Evolutionary conservation across 2,797 vertebrate genomes (phyloP), one percentile per base, ranked within the genome.

Genomic region (Gorsachius magnificus): DNA sequence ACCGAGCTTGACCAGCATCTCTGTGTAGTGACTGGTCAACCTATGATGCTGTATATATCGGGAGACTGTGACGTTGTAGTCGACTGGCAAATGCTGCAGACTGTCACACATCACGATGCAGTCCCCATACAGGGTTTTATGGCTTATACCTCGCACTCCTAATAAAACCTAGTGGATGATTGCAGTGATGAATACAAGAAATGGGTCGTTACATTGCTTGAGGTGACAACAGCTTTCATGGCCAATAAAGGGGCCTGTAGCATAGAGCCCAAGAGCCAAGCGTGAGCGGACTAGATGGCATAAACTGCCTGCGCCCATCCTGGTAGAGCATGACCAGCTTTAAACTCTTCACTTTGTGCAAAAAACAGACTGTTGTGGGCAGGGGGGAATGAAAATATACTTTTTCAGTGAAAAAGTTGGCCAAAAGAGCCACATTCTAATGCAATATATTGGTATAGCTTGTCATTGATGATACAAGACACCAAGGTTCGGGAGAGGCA

Each of bases 41-140:
- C 43, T 22, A 8, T 46, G 41, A 26, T 3, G 1, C 51, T 38
- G 5, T 17, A 33, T 35, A 12, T 41, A 31, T 41, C 1, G 1
- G 57, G 66, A 68, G 43, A 31, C 28, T 35, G 48, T 43, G 15
- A 56, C 3, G 5, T 56, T 21, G 36, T 38, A 36, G 35, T 13
- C 41, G 63, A 25, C 29, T 58, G 48, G 25, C 74, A 61, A 63
- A 29, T 43, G 50, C n/a, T 72, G 35, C 58, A 81, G 38, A 43
- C n/a, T 22, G 19, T 75, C 46, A 31, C 29, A 11, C 16, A 45
- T 79, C 26, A 31, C 0, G 1, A 41, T 48, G 54, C n/a, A 69
- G 25, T 54, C 29, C 17, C 54, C 19, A 9, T 48, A 35, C 29
- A 35, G 19, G 33, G 19, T 72, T 71, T 66, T 77, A 43, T 11